Conservation (phyloP, 2,888 invertebrate genomes). For the Clusia tigrina region DNA sequence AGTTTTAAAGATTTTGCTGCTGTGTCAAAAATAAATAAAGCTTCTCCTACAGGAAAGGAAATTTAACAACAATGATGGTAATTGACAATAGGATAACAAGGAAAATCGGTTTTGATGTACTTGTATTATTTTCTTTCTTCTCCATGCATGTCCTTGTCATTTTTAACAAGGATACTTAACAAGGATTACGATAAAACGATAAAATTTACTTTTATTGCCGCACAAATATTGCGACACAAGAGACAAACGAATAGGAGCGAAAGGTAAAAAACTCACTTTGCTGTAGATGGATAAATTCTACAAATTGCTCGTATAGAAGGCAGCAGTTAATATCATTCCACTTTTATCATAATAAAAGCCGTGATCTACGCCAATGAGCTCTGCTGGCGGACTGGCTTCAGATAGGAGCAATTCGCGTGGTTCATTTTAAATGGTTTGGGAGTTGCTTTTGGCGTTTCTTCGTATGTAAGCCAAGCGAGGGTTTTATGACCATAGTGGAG, state of each 20-base stretch:
- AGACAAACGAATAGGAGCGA: slow-evolving; percentile 1
- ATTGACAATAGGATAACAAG: too few species aligned
- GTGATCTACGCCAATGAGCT: neutral
- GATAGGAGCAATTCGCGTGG: neutral
- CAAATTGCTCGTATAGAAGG: slow-evolving; percentile 14
- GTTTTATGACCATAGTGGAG: neutral
- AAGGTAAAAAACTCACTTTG: neutral
- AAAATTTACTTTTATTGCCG: slow-evolving; percentile 22
- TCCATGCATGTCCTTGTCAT: neutral
- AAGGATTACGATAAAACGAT: slow-evolving; percentile 18
- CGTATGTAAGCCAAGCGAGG: neutral
- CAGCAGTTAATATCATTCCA: slow-evolving; percentile 13
- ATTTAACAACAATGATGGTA: too few species aligned
- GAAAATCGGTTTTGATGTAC: slow-evolving; percentile 9
- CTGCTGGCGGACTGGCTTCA: too few species aligned
- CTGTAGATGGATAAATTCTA: neutral
- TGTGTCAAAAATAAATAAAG: too few species aligned
- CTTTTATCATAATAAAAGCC: slow-evolving; percentile 11
- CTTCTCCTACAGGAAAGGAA: too few species aligned
- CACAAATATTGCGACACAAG: slow-evolving; percentile 11
- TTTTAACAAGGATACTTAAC: slow-evolving; percentile 15
- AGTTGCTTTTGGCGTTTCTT: neutral
- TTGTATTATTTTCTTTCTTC: neutral
- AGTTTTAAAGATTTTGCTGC: too few species aligned
- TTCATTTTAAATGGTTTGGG: neutral